A percentile compares a stretch with the other conserved stretches of the same genome.
phyloP scores from a whole-genome alignment of 92 coral and sea anemone species.

The Epizoanthus fatuus region DNA sequence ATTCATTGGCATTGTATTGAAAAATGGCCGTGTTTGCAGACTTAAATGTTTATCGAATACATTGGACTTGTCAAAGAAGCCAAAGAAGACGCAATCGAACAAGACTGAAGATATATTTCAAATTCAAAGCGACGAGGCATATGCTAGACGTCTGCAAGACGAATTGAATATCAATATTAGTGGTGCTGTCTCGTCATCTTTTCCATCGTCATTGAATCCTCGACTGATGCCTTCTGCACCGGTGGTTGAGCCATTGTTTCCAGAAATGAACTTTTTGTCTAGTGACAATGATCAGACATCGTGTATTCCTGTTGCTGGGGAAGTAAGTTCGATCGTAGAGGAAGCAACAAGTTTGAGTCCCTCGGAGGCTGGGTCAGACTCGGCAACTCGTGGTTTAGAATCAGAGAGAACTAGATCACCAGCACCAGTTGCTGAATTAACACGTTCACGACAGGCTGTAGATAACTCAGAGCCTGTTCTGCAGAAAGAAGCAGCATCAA shows the following conservation, averaged over 20 bases:
- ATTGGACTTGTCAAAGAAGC: slow-evolving; percentile 69
- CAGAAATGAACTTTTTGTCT: slow-evolving; percentile 8
- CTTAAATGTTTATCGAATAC: slow-evolving; percentile 81
- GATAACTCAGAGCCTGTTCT: not conserved
- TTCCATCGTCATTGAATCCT: slow-evolving; percentile 15
- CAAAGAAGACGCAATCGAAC: slow-evolving; percentile 37
- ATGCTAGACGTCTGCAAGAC: slow-evolving; percentile 82
- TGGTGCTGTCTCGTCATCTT: not conserved
- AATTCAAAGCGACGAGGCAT: slow-evolving; percentile 87
- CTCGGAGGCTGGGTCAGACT: not conserved
- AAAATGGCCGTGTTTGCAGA: slow-evolving; percentile 92
- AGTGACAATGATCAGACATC: slow-evolving; percentile 13
- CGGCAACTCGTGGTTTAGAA: not conserved
- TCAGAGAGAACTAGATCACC: slow-evolving; percentile 8
- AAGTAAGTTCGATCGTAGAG: not conserved
- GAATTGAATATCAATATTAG: slow-evolving; percentile 52
- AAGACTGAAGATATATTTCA: slow-evolving; percentile 78
- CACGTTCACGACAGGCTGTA: not conserved
- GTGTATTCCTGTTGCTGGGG: not conserved
- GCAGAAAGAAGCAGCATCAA: not conserved
- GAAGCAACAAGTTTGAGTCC: not conserved
- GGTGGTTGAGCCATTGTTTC: slow-evolving; percentile 10
- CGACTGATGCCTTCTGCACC: not conserved
- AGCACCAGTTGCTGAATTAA: not conserved
- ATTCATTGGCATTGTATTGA: slow-evolving; percentile 81